These are phyloP conservation scores for Merluccius polli DNA, from an alignment of 2,797 vertebrate species.

Conservation along the genomic window DNA sequence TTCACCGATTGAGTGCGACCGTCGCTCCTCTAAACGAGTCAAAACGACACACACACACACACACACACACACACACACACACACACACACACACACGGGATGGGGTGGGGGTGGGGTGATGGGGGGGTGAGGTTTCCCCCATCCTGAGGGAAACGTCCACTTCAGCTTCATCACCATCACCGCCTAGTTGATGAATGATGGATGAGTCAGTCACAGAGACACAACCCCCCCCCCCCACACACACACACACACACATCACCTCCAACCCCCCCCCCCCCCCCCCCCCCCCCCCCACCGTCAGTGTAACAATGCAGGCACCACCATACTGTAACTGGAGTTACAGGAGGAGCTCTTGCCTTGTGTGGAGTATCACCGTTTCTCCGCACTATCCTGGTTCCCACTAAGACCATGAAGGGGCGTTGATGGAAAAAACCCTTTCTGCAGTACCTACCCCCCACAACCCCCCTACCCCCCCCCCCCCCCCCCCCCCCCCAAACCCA, in stretches of 20 bases:
- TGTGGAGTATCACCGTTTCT: constrained; percentile 64
- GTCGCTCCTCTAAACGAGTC: not conserved
- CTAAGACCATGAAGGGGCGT: constrained; percentile 62
- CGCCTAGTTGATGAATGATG: not conserved
- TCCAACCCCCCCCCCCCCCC: too few species aligned
- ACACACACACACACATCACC: too few species aligned
- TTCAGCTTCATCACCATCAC: not conserved
- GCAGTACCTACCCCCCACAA: constrained; percentile 47
- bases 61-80: too few species aligned
- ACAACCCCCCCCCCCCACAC: too few species aligned
- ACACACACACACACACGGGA: too few species aligned
- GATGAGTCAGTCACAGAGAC: not conserved
- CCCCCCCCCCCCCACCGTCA: too few species aligned
- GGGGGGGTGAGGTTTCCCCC: too few species aligned
- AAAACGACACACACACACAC: too few species aligned
- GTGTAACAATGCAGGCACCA: not conserved
- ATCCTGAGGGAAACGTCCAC: not conserved
- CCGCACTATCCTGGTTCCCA: constrained; percentile 67
- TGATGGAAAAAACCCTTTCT: constrained; percentile 62
- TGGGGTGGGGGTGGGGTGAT: too few species aligned
- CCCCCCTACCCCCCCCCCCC: constrained; percentile 35
- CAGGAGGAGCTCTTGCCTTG: constrained; percentile 37
- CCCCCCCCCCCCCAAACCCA: too few species aligned
- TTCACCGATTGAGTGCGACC: not conserved
- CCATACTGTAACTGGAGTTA: constrained; percentile 49